phyloP scores from a whole-genome alignment of 2,888 invertebrate species.

The Caenorhabditis zanzibari region DNA sequence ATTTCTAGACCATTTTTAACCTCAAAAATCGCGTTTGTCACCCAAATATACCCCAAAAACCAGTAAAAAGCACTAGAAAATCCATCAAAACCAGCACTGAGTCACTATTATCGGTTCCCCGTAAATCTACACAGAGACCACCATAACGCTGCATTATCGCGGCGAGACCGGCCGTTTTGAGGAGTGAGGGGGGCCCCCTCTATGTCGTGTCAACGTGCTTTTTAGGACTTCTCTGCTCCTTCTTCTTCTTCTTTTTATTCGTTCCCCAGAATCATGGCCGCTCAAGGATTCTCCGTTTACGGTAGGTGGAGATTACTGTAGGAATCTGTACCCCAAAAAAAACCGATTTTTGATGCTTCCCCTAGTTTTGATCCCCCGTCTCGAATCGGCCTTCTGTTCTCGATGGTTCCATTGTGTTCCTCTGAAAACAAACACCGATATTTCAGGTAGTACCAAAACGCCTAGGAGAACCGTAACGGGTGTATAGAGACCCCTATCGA shows the following conservation, averaged over 20 bases:
- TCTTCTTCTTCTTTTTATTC: slow-evolving; percentile 12
- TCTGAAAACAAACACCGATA: slow-evolving; percentile 66
- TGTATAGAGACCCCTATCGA: background rate
- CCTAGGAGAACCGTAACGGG: too few relatives aligned
- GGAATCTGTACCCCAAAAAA: background rate
- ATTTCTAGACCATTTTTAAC: too few relatives aligned
- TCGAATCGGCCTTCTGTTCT: slow-evolving; percentile 68
- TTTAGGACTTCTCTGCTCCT: slow-evolving; percentile 40
- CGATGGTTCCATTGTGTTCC: slow-evolving; percentile 69
- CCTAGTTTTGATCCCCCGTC: slow-evolving; percentile 24
- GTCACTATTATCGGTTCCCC: slow-evolving; percentile 17
- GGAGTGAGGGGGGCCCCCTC: too few relatives aligned
- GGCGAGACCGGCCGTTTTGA: slow-evolving; percentile 39
- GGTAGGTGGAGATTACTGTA: slow-evolving; percentile 48
- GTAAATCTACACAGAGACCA: slow-evolving; percentile 57
- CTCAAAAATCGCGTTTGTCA: too few relatives aligned
- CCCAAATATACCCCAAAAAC: background rate
- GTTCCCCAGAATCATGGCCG: slow-evolving; percentile 30
- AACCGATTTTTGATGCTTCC: background rate
- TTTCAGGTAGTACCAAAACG: slow-evolving; percentile 60
- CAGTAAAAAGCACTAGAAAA: background rate
- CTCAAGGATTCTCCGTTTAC: slow-evolving; percentile 68
- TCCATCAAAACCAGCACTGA: background rate
- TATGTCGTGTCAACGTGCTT: slow-evolving; percentile 5
- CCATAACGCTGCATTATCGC: slow-evolving; percentile 52